Conservation (phyloP, 2,888 invertebrate genomes). For the Germaria angustata region DNA sequence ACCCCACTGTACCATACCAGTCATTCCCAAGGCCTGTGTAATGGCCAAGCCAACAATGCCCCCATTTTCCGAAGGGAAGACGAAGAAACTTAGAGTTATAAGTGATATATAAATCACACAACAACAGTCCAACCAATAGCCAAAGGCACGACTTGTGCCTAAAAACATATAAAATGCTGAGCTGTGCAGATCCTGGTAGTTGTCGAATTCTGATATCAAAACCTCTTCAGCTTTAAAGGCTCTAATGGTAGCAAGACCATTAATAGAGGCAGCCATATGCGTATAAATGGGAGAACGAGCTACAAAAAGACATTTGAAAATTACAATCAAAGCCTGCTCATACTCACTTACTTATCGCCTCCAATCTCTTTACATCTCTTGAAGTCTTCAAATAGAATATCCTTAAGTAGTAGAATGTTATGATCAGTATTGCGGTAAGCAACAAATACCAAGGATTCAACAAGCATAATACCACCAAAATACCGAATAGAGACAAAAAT, state of each 20-base stretch:
- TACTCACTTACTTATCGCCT: conserved; percentile 87
- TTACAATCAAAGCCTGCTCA: too few relatives aligned
- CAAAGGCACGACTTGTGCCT: conserved; percentile 95
- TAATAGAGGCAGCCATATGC: conserved; percentile 92
- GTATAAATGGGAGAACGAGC: conserved; percentile 96
- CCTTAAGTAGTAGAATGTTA: conserved; percentile 87
- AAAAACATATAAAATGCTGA: conserved; percentile 96
- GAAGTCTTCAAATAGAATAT: conserved; percentile 89
- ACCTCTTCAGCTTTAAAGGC: conserved; percentile 91
- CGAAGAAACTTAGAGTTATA: conserved; percentile 92
- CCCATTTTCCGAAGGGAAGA: conserved; percentile 84
- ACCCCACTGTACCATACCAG: conserved; percentile 88
- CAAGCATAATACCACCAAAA: conserved; percentile 87
- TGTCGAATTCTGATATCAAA: conserved; percentile 89
- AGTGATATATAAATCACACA: conserved; percentile 92
- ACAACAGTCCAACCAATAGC: conserved; percentile 93
- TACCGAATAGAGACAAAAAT: conserved; percentile 88
- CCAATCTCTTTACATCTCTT: conserved; percentile 89
- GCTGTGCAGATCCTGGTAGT: conserved; percentile 91
- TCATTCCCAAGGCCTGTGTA: conserved; percentile 88
- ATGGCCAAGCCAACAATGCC: conserved; percentile 90
- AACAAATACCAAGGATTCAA: conserved; percentile 88
- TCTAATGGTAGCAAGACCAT: conserved; percentile 94
- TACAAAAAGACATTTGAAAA: conserved; percentile 71
- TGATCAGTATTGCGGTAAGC: conserved; percentile 85